Conservation (phyloP, 2,113 vertebrate species). For the Plotosus lineatus region DNA sequence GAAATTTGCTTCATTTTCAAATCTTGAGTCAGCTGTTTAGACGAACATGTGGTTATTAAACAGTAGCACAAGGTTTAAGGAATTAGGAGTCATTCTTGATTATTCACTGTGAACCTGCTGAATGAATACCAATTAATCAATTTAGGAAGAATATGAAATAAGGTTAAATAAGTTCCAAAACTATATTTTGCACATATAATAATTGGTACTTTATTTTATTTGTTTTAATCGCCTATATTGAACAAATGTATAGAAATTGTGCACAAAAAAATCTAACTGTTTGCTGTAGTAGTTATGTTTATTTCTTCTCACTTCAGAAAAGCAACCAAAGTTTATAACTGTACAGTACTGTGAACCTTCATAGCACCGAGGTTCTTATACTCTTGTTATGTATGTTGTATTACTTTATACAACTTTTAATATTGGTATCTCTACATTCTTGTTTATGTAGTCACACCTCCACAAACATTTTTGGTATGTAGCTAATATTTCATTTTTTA, state of each 20-base stretch:
- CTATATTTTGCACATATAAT: background rate
- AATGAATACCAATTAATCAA: background rate
- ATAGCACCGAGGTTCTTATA: background rate
- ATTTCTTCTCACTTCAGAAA: background rate
- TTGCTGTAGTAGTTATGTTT: background rate
- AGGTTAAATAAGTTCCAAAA: background rate
- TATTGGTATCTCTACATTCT: background rate
- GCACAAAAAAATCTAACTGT: background rate
- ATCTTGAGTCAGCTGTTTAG: background rate
- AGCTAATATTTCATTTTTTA: slow-evolving; percentile 7
- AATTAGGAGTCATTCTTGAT: background rate
- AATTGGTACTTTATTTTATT: background rate
- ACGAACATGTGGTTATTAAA: background rate
- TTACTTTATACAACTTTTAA: background rate
- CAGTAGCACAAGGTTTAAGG: background rate
- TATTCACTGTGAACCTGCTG: background rate
- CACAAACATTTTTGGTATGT: background rate
- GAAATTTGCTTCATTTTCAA: background rate
- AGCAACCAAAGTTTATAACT: background rate
- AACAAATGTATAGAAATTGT: background rate
- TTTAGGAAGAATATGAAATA: background rate
- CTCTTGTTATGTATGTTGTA: background rate
- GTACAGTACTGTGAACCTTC: background rate
- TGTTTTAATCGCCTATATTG: background rate
- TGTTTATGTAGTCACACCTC: background rate